phyloP scores from a whole-genome alignment of 2,113 vertebrate genomes.

The Budorcas taxicolor region DNA sequence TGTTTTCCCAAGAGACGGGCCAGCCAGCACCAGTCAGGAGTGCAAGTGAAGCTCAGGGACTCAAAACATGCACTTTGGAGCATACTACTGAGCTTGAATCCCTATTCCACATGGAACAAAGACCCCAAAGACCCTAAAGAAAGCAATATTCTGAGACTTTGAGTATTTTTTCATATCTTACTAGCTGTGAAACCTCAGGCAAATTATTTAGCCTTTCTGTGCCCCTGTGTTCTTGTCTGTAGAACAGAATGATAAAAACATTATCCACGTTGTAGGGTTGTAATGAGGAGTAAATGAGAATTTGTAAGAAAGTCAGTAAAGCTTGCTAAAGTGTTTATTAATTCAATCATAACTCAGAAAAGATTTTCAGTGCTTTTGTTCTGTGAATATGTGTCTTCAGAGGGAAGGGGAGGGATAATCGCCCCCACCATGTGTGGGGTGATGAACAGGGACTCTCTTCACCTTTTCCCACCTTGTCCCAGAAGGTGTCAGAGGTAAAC shows the following conservation, averaged over 20 bases:
- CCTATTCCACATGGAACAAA: neutral
- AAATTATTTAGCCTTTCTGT: neutral
- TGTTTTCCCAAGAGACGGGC: neutral
- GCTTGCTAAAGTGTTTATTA: neutral
- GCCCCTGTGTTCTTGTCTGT: neutral
- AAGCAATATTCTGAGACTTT: neutral
- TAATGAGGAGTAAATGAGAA: neutral
- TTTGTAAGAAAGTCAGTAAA: neutral
- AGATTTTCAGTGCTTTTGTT: neutral
- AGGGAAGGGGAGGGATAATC: neutral
- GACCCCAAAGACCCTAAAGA: neutral
- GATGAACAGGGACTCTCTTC: neutral
- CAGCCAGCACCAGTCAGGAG: neutral
- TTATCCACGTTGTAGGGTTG: neutral
- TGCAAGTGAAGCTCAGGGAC: neutral
- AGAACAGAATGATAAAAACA: neutral
- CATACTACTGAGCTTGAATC: neutral
- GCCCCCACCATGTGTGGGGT: neutral
- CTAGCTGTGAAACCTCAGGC: neutral
- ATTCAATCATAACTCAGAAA: neutral
- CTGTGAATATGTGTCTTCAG: neutral
- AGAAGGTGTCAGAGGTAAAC: neutral
- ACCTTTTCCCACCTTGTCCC: neutral
- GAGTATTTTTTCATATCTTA: neutral
- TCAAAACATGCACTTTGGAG: neutral